These are phyloP conservation scores for Drosophila differens DNA, from an alignment of 2,888 invertebrate genomes.

Conservation along the genomic window DNA sequence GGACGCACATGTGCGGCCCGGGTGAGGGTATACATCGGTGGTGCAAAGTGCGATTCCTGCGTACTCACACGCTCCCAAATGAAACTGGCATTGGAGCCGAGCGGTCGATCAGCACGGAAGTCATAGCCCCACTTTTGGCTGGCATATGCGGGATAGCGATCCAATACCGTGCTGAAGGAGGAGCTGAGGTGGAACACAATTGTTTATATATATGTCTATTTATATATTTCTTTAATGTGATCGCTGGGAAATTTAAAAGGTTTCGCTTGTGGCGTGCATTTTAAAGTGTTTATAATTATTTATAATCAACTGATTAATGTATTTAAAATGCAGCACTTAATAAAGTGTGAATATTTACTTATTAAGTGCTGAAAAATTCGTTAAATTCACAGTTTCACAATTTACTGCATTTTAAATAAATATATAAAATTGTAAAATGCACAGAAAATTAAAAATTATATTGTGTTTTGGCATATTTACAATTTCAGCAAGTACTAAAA, in stretches of 20 bases:
- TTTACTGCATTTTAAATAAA: background rate
- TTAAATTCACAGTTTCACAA: no score
- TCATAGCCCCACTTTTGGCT: conserved; percentile 86
- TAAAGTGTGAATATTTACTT: background rate
- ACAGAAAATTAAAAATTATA: background rate
- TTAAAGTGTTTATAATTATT: background rate
- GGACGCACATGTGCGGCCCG: conserved; percentile 85
- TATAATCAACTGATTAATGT: background rate
- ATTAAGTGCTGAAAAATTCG: background rate
- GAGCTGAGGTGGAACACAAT: conserved; percentile 61
- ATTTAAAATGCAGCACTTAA: background rate
- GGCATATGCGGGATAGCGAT: conserved; percentile 87
- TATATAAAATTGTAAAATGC: background rate
- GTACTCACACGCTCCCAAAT: conserved; percentile 84
- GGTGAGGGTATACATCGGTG: conserved; percentile 84
- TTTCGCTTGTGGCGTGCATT: no score
- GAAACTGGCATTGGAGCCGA: conserved; percentile 76
- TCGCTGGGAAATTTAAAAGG: background rate
- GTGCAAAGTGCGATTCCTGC: conserved; percentile 81
- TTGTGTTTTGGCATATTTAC: background rate
- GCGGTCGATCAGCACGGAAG: conserved; percentile 83
- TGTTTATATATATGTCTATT: background rate
- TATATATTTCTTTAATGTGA: background rate
- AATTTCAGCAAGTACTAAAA: background rate
- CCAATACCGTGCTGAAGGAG: conserved; percentile 81